Evolutionary conservation across 2,797 vertebrate species (phyloP).

Genomic region (Champsocephalus gunnari): DNA sequence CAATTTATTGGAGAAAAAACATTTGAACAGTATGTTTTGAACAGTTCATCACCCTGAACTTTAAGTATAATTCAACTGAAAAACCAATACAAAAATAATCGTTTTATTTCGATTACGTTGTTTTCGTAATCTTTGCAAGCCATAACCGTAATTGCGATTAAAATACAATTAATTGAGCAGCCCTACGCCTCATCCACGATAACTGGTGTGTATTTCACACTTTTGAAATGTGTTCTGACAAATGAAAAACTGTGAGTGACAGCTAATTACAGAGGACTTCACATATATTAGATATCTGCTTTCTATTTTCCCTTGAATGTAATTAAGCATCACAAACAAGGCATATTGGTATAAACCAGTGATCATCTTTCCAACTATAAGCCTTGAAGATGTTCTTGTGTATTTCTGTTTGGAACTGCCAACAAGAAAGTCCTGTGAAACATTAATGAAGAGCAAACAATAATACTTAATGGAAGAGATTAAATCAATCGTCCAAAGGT

Average conservation of each 20-base stretch:
- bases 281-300: not conserved
- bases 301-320: not conserved
- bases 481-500: slow-evolving; percentile 2
- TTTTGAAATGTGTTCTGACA: not conserved
- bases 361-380: not conserved
- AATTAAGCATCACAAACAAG: not conserved
- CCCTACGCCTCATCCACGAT: not conserved
- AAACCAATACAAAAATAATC: no score
- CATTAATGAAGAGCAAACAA: slow-evolving; percentile 1
- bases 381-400: not conserved
- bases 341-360: not conserved
- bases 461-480: not conserved
- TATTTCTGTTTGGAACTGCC: not conserved
- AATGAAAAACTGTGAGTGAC: not conserved
- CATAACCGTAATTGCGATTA: no score
- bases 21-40: no score
- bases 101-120: no score
- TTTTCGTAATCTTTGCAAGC: no score
- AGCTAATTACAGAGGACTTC: not conserved
- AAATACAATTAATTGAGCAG: no score
- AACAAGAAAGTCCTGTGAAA: not conserved
- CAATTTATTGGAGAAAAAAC: no score
- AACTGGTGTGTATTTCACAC: not conserved
- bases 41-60: no score
- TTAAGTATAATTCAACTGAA: no score